These are phyloP conservation scores for Oscheius sp. DNA, from an alignment of 2,888 invertebrate species.

Conservation along the genomic window DNA sequence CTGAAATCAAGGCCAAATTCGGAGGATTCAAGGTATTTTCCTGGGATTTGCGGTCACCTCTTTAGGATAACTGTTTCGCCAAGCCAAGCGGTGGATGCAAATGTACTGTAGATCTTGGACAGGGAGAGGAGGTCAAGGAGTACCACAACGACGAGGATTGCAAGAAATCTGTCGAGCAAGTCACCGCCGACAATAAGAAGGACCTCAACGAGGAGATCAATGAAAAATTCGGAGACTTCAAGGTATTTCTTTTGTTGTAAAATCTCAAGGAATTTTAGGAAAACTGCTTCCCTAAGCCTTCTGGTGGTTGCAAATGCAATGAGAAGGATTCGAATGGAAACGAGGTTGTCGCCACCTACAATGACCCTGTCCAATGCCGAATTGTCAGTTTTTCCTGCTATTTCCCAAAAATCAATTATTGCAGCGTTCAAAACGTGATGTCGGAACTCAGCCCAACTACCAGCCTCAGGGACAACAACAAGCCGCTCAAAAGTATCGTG, in stretches of 20 bases:
- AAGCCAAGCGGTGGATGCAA: conserved; percentile 60
- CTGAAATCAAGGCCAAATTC: conserved; percentile 54
- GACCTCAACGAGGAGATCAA: conserved; percentile 65
- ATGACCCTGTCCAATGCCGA: conserved; percentile 56
- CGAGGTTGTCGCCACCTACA: conserved; percentile 60
- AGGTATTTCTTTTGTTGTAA: no score
- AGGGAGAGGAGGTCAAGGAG: conserved; percentile 53
- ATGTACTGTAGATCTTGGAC: conserved; percentile 55
- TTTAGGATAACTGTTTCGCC: conserved; percentile 60
- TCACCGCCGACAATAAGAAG: conserved; percentile 65
- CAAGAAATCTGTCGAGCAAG: conserved; percentile 48
- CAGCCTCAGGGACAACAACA: conserved; percentile 32
- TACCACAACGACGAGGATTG: conserved; percentile 48
- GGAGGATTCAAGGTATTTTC: conserved; percentile 54
- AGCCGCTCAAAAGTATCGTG: conserved; percentile 20
- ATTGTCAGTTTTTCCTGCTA: conserved; percentile 24
- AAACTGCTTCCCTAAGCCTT: conserved; percentile 65
- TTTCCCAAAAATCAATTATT: no score
- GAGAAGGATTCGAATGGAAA: conserved; percentile 65
- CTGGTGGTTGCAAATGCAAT: conserved; percentile 65
- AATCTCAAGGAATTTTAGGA: no score
- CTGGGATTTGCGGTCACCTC: no score
- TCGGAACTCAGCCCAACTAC: conserved; percentile 28
- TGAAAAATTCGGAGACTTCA: conserved; percentile 62
- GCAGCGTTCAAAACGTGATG: conserved; percentile 45